Base-by-base conservation (phyloP, 2,113 vertebrate species). In the Rhea americana region DNA sequence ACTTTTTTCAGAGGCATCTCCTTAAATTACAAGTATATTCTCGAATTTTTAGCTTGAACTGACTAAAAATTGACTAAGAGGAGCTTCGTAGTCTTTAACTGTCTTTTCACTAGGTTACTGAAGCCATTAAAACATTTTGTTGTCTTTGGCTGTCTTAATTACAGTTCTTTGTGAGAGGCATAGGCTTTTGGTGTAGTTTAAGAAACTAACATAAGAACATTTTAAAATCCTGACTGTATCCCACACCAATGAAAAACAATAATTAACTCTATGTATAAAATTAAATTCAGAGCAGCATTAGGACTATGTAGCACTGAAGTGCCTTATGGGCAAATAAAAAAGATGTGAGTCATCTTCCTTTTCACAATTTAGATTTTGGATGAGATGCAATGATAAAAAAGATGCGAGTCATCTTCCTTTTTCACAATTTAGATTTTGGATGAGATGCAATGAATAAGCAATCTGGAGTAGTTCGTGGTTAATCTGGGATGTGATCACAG, bases 11-110 rank as follows among this genome's bases (percentile, higher is more conserved):
- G 82, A 82, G 30, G 56, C 84, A 8, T 51, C 8, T 5, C 21
- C 80, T 83, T 89, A 59, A 70, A 35, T 82, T 94, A 35, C 65
- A 90, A 83, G 32, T 90, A 74, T 71, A 80, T 74, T 85, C 25
- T 89, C 90, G 11, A 91, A 90, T 80, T 88, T 95, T 95, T 79
- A 76, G 82, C 9, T 82, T 94, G 19, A 75, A 53, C 28, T 81
- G 12, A 19, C 9, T 80, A 6, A 50, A 55, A 12, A 11, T 78
- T 87, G 45, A 55, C 51, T 93, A 63, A 62, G 80, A 94, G 37
- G 26, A 89, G 51, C 53, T 80, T 56, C 83, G 48, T 75, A 80
- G 45, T 41, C 67, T 83, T 41, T 48, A 24, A 24, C n/a, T 58
- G 75, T 13, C 16, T 39, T 77, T 89, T 79, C 4, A 25, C 32